phyloP scores from a whole-genome alignment of 1,140 invertebrate species.

The Neodiprion virginianus region DNA sequence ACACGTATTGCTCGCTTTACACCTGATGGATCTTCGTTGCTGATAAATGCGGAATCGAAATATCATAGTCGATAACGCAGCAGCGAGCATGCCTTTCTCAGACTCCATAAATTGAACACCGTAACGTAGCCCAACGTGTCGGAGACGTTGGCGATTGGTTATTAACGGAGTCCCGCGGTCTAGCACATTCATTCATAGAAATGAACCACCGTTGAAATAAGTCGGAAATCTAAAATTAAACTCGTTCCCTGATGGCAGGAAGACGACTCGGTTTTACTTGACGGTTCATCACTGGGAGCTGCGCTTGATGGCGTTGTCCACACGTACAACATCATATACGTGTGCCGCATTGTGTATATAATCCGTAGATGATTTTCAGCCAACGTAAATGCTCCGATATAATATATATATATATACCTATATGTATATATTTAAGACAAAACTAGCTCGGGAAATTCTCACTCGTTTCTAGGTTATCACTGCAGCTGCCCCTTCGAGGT shows the following conservation, averaged over 20 bases:
- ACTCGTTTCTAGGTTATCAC: not conserved
- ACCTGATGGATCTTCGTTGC: too few species aligned
- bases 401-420: not conserved
- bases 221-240: slow-evolving; percentile 6
- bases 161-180: not conserved
- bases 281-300: not conserved
- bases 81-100: too few species aligned
- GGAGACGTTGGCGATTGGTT: too few species aligned
- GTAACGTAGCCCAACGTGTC: too few species aligned
- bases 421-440: not conserved
- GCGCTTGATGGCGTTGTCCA: not conserved
- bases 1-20: too few species aligned
- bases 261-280: not conserved
- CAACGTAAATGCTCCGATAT: not conserved
- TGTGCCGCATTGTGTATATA: not conserved
- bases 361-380: not conserved
- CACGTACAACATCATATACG: not conserved
- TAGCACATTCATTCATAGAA: not conserved
- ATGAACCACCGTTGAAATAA: not conserved
- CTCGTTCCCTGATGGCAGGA: not conserved
- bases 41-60: too few species aligned
- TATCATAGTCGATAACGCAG: too few species aligned
- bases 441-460: not conserved
- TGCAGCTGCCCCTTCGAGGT: not conserved
- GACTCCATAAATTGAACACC: too few species aligned